Evolutionary conservation across 2,888 invertebrate species (phyloP).

Genomic region (Dynastes grantii): DNA sequence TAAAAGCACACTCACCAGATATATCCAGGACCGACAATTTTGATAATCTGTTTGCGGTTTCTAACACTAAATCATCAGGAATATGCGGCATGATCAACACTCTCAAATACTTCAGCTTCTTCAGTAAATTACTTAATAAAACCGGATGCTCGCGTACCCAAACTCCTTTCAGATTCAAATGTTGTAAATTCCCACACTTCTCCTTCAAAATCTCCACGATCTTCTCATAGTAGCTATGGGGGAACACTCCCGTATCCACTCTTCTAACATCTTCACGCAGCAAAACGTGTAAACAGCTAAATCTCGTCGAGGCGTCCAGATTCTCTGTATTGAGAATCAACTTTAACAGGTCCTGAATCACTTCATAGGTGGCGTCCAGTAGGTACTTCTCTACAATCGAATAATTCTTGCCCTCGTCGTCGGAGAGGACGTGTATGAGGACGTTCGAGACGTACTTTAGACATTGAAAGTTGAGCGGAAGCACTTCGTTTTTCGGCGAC

Average conservation of each 20-base stretch:
- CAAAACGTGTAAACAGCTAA: conserved; percentile 77
- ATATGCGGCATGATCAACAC: conserved; percentile 80
- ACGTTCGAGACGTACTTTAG: conserved; percentile 76
- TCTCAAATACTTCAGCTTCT: conserved; percentile 75
- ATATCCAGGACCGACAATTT: conserved; percentile 77
- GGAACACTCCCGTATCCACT: conserved; percentile 80
- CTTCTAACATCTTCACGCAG: conserved; percentile 79
- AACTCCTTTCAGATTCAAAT: conserved; percentile 80
- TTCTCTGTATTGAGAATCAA: conserved; percentile 78
- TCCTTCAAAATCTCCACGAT: conserved; percentile 78
- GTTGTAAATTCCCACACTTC: conserved; percentile 77
- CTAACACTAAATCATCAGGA: conserved; percentile 79
- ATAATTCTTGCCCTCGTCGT: conserved; percentile 72
- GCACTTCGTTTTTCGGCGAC: conserved; percentile 79
- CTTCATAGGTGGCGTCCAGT: conserved; percentile 75
- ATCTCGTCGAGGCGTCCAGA: conserved; percentile 79
- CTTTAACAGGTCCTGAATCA: conserved; percentile 79
- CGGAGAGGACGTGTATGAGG: conserved; percentile 76
- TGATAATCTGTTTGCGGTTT: conserved; percentile 74
- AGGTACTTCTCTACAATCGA: conserved; percentile 71
- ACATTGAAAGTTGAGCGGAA: conserved; percentile 75
- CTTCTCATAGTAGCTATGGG: conserved; percentile 80
- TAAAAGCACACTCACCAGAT: conserved; percentile 81
- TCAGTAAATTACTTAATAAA: conserved; percentile 76
- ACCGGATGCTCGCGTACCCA: conserved; percentile 81